phyloP scores from a whole-genome alignment of 2,113 vertebrate species.

The Corythornis vintsioides region DNA sequence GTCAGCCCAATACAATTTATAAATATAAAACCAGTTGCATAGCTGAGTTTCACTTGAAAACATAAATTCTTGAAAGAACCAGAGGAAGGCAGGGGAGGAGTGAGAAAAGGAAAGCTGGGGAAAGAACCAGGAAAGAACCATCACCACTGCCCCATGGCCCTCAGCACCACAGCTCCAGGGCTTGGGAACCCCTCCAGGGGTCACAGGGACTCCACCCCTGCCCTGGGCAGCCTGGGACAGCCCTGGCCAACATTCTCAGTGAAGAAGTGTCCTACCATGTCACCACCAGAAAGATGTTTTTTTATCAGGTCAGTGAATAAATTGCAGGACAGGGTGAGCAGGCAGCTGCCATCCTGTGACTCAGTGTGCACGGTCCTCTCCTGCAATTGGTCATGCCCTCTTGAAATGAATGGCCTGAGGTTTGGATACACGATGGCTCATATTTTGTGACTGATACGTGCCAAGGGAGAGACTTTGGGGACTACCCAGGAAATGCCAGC shows the following conservation, averaged over 20 bases:
- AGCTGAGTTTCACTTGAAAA: conserved; percentile 41
- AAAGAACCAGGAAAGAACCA: not conserved
- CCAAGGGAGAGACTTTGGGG: not conserved
- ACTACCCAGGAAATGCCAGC: not conserved
- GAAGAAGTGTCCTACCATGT: not conserved
- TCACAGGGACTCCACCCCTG: not conserved
- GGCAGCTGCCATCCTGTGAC: not conserved
- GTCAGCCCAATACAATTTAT: conserved; percentile 57
- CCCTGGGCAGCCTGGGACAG: not conserved
- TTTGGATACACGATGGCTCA: not conserved
- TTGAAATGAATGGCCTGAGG: not conserved
- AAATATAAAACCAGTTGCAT: conserved; percentile 41
- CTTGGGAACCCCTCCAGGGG: not conserved
- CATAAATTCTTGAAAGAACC: not conserved
- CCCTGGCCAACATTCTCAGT: not conserved
- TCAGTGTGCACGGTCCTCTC: not conserved
- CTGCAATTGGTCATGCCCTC: not conserved
- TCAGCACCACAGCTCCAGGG: not conserved
- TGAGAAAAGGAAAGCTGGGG: not conserved
- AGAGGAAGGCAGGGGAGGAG: conserved; percentile 4
- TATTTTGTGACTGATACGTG: not conserved
- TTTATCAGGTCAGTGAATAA: not conserved
- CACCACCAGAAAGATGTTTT: not conserved
- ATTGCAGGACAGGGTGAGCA: not conserved
- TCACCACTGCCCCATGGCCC: not conserved